phyloP scores from a whole-genome alignment of 2,113 vertebrate species.

The Spea bombifrons region DNA sequence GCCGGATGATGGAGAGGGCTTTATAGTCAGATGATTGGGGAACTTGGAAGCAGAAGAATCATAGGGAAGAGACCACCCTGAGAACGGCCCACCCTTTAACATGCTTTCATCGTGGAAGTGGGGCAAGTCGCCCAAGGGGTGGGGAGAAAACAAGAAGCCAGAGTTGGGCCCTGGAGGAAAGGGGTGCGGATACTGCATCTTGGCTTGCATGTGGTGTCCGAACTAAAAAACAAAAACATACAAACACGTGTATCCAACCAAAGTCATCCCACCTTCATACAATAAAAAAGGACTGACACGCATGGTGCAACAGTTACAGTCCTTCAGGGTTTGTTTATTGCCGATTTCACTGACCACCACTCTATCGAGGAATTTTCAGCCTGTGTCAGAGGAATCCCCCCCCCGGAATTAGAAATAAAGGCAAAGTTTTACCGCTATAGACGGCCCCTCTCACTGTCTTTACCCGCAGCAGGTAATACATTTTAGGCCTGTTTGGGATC shows the following conservation, averaged over 20 bases:
- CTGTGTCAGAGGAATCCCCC: too few species aligned
- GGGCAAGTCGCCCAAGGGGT: conserved; percentile 54
- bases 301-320: too few species aligned
- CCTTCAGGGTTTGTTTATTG: too few species aligned
- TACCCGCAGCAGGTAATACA: too few species aligned
- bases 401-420: too few species aligned
- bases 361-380: too few species aligned
- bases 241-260: not conserved
- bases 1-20: conserved; percentile 66
- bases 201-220: conserved; percentile 63
- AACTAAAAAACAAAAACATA: conserved; percentile 52
- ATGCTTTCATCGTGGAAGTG: conserved; percentile 75
- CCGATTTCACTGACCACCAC: too few species aligned
- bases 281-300: too few species aligned
- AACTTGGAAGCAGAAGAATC: conserved; percentile 70
- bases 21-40: conserved; percentile 70
- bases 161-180: conserved; percentile 70
- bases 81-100: conserved; percentile 73
- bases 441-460: too few species aligned
- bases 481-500: too few species aligned
- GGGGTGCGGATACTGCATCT: conserved; percentile 77
- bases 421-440: too few species aligned
- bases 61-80: conserved; percentile 80
- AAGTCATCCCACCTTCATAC: too few species aligned
- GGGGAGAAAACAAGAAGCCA: conserved; percentile 73